Conservation (phyloP, 2,888 invertebrate species). For the Mythimna impura region DNA sequence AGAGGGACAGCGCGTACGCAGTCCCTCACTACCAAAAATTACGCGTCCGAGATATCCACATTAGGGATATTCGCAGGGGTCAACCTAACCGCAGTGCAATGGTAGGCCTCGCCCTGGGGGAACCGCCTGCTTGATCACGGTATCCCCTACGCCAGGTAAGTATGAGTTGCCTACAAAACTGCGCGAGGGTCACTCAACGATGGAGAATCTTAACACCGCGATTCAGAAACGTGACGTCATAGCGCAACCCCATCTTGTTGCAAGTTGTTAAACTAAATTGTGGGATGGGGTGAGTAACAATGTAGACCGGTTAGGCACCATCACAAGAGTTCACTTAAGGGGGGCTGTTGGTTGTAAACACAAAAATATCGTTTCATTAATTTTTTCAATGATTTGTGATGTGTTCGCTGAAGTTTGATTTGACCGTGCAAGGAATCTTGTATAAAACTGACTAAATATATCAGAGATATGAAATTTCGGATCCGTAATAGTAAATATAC, state of each 20-base stretch:
- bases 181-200: slow-evolving; percentile 6
- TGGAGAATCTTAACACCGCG: slow-evolving; percentile 38
- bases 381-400: neutral
- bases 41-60: slow-evolving; percentile 64
- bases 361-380: neutral
- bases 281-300: neutral
- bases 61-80: slow-evolving; percentile 49
- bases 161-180: neutral
- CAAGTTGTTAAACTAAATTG: neutral
- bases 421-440: neutral
- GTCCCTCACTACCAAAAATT: slow-evolving; percentile 36
- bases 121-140: slow-evolving; percentile 42
- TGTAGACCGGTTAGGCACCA: neutral
- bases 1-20: slow-evolving; percentile 39
- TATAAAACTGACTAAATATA: too few relatives aligned
- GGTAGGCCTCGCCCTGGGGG: slow-evolving; percentile 35
- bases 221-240: slow-evolving; percentile 17
- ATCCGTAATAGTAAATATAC: neutral
- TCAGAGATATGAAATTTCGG: neutral
- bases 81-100: slow-evolving; percentile 32
- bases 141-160: slow-evolving; percentile 41
- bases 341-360: neutral
- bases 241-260: slow-evolving; percentile 24
- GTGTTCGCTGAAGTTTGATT: neutral
- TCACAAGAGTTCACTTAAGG: neutral